A percentile compares a stretch with the other conserved stretches of the same genome.
Evolutionary conservation across 2,113 vertebrate genomes (phyloP).

Genomic region (Xenopus tropicalis): UCB_Xtro_10.0 CM004444.2:133162501-133163000

Average conservation of each 20-base stretch:
- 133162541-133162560: no score
- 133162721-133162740: neutral
- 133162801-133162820: conserved; percentile 28
- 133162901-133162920: conserved; percentile 9
- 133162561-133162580: no score
- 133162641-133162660: neutral
- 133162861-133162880: conserved; percentile 25
- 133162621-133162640: no score
- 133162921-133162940: conserved; percentile 19
- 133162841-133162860: conserved; percentile 6
- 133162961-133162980: conserved; percentile 5
- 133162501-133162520: no score
- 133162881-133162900: conserved; percentile 20
- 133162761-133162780: conserved; percentile 11
- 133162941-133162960: conserved; percentile 6
- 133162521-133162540: no score
- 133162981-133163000: conserved; percentile 5
- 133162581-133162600: no score
- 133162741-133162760: conserved; percentile 11
- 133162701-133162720: neutral
- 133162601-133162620: no score
- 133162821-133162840: conserved; percentile 8
- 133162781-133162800: conserved; percentile 28
- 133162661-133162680: neutral
- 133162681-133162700: no score